phyloP scores from a whole-genome alignment of 2,113 vertebrate species.

The Grantiella picta region DNA sequence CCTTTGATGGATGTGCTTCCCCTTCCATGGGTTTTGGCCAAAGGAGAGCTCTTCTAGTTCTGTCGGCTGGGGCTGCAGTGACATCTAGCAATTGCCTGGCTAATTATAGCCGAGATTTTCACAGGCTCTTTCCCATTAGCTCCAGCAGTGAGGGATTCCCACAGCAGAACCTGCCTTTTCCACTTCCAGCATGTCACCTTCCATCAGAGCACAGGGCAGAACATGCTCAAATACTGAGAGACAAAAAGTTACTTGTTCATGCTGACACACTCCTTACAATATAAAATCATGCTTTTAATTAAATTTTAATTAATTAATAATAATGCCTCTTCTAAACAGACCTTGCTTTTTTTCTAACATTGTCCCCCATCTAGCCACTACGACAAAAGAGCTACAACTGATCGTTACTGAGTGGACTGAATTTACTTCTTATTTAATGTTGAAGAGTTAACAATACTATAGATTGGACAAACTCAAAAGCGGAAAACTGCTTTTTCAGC shows the following conservation, averaged over 20 bases:
- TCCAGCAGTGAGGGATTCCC: not conserved
- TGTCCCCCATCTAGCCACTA: not conserved
- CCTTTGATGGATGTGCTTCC: not conserved
- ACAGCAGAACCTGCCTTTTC: not conserved
- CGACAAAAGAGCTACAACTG: not conserved
- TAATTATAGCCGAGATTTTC: not conserved
- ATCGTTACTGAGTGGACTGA: not conserved
- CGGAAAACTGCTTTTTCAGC: not conserved
- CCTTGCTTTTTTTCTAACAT: not conserved
- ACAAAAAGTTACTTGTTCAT: not conserved
- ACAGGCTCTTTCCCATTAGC: accelerated
- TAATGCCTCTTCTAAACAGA: not conserved
- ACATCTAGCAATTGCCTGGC: conserved; percentile 37
- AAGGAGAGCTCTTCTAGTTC: accelerated
- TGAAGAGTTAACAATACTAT: not conserved
- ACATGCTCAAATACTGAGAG: not conserved
- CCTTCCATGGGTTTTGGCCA: not conserved
- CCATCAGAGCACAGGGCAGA: accelerated
- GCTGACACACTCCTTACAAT: not conserved
- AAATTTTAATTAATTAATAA: not conserved
- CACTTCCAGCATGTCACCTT: accelerated
- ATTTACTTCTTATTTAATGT: not conserved
- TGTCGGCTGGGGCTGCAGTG: not conserved
- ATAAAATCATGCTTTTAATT: not conserved
- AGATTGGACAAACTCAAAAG: not conserved